Evolutionary conservation across 2,888 invertebrate genomes (phyloP), one percentile per base, ranked within the genome.

Genomic region (Balanococcus diminutus): DNA sequence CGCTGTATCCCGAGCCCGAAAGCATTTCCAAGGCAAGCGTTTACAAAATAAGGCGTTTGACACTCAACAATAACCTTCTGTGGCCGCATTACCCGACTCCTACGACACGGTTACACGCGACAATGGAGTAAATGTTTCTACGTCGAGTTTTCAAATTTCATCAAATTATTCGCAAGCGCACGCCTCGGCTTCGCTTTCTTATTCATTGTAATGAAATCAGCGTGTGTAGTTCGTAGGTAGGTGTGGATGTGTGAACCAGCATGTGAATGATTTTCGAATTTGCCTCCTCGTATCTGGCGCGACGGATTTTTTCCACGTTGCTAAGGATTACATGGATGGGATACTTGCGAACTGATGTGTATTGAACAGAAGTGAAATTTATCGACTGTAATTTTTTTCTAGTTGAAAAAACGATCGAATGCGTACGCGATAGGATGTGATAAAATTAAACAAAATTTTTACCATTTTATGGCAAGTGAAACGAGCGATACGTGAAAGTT

Each of bases 31-130:
- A 67, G 16, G 67, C 75, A 11, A 79, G 36, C 75, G 36, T 79
- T 79, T 79, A 36, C 75, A 79, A 79, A 32, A 79, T 79, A 36
- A 79, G 75, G 32, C 31, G 32, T 79, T 79, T 79, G 75, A 79
- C 75, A 22, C 75, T 36, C 75, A 36, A 79, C 75, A 79, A 79
- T 79, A 36, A 79, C 19, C 19, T 36, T 32, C 19, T 79, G 75
- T 19, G 75, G 75, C 36, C 36, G 75, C 19, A 36, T 79, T 79
- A 79, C 46, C 46, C n/a, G n/a, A 5, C 16, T 46, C n/a, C 36
- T 79, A 79, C 36, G 22, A 79, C n/a, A n/a, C 19, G 75, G 75
- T 36, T 79, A 79, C 36, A 79, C 75, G 75, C 75, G 75, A 79
- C 75, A 79, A 79, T 36, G 36, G 19, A 16, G 32, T 67, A 67